Percentiles rank a stretch among this genome's conserved stretches.
Evolutionary conservation across 2,113 vertebrate genomes (phyloP).

Genomic region (Zosterops lateralis): DNA sequence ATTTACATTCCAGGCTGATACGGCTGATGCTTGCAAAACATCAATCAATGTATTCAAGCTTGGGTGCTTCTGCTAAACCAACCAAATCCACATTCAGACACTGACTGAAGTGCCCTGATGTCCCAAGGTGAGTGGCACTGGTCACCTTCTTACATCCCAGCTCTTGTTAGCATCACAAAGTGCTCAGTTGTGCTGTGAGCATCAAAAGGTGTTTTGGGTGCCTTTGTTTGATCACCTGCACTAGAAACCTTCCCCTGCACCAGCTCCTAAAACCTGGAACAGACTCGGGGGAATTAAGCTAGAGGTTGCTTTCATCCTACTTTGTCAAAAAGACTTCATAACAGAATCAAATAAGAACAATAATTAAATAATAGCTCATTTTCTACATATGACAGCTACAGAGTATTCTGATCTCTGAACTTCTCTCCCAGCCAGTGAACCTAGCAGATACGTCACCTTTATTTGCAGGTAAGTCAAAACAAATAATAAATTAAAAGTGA

Average conservation of each 20-base stretch:
- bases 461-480: not conserved
- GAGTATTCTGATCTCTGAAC: not conserved
- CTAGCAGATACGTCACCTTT: not conserved
- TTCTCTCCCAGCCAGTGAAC: not conserved
- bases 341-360: constrained; percentile 12
- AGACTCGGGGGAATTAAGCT: constrained; percentile 50
- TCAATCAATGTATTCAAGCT: not conserved
- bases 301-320: constrained; percentile 37
- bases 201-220: not conserved
- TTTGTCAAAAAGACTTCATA: constrained; percentile 4
- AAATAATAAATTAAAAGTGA: not conserved
- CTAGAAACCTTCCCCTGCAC: not conserved
- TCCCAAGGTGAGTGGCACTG: not conserved
- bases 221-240: not conserved
- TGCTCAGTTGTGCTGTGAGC: not conserved
- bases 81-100: not conserved
- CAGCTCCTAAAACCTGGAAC: constrained; percentile 44
- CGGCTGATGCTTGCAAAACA: constrained; percentile 39
- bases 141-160: not conserved
- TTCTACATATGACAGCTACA: constrained; percentile 25
- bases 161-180: not conserved
- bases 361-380: not conserved
- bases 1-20: constrained; percentile 21
- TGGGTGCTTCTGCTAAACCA: not conserved
- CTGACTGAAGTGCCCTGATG: not conserved